Conservation (phyloP, 1,140 invertebrate species). For the Cephus cinctus region DNA sequence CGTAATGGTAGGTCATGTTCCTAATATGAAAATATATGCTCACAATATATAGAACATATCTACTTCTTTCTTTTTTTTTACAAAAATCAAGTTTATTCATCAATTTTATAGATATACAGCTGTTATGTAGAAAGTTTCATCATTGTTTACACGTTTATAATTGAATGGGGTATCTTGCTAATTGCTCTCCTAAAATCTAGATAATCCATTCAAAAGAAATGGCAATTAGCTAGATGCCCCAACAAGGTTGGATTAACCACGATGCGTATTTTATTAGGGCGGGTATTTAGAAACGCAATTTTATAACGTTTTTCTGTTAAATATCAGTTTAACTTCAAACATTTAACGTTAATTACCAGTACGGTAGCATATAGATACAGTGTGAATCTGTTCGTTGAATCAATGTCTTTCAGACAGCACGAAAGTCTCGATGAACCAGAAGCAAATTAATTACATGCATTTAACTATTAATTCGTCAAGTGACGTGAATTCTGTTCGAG, state of each 20-base stretch:
- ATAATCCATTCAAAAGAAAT: slow-evolving; percentile 22
- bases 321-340: slow-evolving; percentile 31
- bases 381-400: slow-evolving; percentile 31
- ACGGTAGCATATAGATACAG: slow-evolving; percentile 11
- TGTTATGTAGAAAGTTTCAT: slow-evolving; percentile 51
- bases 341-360: slow-evolving; percentile 17
- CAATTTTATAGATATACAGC: slow-evolving; percentile 50
- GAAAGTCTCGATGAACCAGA: neutral
- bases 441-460: no score
- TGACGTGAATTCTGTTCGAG: no score
- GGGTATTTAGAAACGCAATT: slow-evolving; percentile 36
- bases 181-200: slow-evolving; percentile 23
- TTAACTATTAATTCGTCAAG: no score
- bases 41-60: no score
- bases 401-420: slow-evolving; percentile 9
- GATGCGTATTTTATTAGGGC: slow-evolving; percentile 28
- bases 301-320: slow-evolving; percentile 32
- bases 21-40: no score
- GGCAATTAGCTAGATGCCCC: slow-evolving; percentile 31
- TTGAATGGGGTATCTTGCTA: slow-evolving; percentile 35
- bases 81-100: slow-evolving; percentile 55
- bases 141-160: slow-evolving; percentile 37
- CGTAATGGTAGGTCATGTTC: no score
- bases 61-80: slow-evolving; percentile 31
- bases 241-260: slow-evolving; percentile 29